A percentile compares a stretch with the other conserved stretches of the same genome.
Evolutionary conservation across 1,140 invertebrate genomes (phyloP).

Genomic region (Camponotus floridanus): DNA sequence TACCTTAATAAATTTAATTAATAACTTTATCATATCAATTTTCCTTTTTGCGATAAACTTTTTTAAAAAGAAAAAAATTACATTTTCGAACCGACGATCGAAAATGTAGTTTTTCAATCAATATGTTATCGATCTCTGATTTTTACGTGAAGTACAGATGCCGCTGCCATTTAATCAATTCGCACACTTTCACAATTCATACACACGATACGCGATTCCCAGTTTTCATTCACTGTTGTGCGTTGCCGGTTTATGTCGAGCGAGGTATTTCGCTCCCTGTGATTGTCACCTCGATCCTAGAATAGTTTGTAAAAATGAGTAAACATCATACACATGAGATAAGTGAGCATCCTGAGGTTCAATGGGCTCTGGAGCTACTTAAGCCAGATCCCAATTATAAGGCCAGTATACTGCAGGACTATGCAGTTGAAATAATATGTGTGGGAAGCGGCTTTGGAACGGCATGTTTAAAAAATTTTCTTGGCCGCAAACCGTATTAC

Average conservation of each 20-base stretch:
- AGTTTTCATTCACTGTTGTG: too few species aligned
- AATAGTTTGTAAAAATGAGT: conserved; percentile 11
- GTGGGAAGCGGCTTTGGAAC: background rate
- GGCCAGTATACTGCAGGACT: conserved; percentile 60
- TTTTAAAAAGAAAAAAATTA: too few species aligned
- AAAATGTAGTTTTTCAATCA: too few species aligned
- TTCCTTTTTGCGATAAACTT: too few species aligned
- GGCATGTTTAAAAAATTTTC: background rate
- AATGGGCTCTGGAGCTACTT: conserved; percentile 81
- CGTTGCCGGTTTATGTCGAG: too few species aligned
- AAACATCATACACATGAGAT: conserved; percentile 29
- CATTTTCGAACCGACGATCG: too few species aligned
- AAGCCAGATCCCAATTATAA: conserved; percentile 68
- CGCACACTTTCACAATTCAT: too few species aligned
- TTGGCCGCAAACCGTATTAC: conserved; percentile 25
- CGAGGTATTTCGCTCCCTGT: too few species aligned
- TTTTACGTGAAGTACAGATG: too few species aligned
- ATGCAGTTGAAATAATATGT: conserved; percentile 28
- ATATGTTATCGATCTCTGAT: too few species aligned
- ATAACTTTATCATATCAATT: conserved; percentile 6
- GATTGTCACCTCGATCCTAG: too few species aligned
- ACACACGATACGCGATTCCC: background rate
- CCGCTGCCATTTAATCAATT: too few species aligned
- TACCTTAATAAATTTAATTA: conserved; percentile 4
- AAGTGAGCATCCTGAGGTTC: conserved; percentile 72